Evolutionary conservation across 2,113 vertebrate genomes (phyloP).

Genomic region (Notothenia rossii): DNA sequence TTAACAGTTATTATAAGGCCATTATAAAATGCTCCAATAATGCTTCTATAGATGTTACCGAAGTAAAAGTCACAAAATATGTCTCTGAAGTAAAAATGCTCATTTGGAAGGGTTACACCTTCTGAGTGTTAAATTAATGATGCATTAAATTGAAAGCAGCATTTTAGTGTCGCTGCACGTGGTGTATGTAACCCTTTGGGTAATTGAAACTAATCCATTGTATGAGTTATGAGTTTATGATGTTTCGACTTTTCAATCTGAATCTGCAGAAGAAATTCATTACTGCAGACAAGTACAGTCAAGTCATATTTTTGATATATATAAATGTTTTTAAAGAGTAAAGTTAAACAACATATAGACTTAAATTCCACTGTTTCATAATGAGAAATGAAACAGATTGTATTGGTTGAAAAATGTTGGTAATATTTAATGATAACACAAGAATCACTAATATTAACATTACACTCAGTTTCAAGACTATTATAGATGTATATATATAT

Average conservation of each 20-base stretch:
- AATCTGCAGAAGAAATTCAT: background rate
- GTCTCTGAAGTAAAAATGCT: background rate
- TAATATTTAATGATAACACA: background rate
- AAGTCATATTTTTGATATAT: background rate
- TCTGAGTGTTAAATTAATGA: constrained; percentile 49
- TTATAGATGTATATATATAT: too few species aligned
- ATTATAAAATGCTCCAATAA: background rate
- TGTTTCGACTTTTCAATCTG: background rate
- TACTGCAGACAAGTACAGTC: background rate
- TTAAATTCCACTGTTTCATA: background rate
- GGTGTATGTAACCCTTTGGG: background rate
- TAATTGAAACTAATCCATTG: background rate
- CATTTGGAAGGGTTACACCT: background rate
- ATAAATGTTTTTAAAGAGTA: background rate
- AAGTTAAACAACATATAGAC: background rate
- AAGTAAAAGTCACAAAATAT: background rate
- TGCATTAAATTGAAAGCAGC: constrained; percentile 51
- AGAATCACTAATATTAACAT: too few species aligned
- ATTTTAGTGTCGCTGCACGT: constrained; percentile 8
- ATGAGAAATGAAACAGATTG: background rate
- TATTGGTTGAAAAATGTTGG: background rate
- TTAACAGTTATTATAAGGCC: background rate
- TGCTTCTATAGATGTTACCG: background rate
- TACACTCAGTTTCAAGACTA: too few species aligned
- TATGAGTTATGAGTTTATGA: background rate